Base-by-base conservation (phyloP, 2,888 invertebrate species). In the Pachydiplax longipennis region DNA sequence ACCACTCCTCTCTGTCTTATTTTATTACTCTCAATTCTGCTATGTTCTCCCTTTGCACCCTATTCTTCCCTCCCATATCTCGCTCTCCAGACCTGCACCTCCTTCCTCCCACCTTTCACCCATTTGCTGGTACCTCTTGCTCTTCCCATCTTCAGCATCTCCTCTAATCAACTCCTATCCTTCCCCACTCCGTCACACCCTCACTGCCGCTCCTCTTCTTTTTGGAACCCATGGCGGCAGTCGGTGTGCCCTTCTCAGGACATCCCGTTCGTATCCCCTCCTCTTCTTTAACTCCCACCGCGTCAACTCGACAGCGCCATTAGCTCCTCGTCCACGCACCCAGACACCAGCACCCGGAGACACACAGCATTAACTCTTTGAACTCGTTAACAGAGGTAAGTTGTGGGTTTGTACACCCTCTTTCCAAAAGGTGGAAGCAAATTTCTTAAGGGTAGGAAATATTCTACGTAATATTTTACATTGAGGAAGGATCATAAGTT, bases 181-280 rank as follows among this genome's bases (percentile, higher is more conserved):
- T 6, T 15, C 10, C 31, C 48, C n/a, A n/a, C 15, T 15, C 48
- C 48, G 10, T 53, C 48, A 12, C 48, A 53, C 81, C 82, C 31
- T n/a, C 35, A 37, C 31, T 61, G 10, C n/a, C 58, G 10, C 18
- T 31, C 3, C n/a, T 13, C 5, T 83, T 83, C 58, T 44, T 37
- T 83, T 65, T 65, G 61, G 37, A 37, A 35, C n/a, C 35, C 61
- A 61, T 37, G 61, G 40, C 35, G 83, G 58, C 83, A 31, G 83
- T 18, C 87, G 87, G 58, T 87, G 58, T 31, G 53, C 87, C 58
- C 37, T 87, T 87, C 87, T 87, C 87, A 87, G 58, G 58, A 58
- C 87, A 87, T 58, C 61, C 87, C 87, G 35, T 87, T 58, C 87
- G 22, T 61, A 1, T 15, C 48, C 44, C 53, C 82, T 18, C n/a